These are phyloP conservation scores for Dexiosoma caninum DNA, from an alignment of 2,888 invertebrate genomes.

Conservation along the genomic window DNA sequence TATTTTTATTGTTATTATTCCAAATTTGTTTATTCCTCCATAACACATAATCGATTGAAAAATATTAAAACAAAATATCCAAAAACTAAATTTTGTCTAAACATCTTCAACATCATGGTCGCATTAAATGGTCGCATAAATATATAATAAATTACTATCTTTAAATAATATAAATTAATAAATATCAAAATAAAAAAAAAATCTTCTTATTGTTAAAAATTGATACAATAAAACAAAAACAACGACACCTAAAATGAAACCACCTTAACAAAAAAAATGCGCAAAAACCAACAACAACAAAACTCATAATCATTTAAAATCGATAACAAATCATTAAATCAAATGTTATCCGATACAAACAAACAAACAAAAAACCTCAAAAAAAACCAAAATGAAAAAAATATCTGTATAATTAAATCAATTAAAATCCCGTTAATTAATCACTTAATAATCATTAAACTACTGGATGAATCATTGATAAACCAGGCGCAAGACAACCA, in stretches of 20 bases:
- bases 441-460: conserved; percentile 47
- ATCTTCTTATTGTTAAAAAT: conserved; percentile 25
- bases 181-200: conserved; percentile 22
- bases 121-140: conserved; percentile 54
- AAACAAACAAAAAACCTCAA: conserved; percentile 45
- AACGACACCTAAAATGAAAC: conserved; percentile 47
- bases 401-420: conserved; percentile 33
- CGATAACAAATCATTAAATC: conserved; percentile 51
- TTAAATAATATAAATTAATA: conserved; percentile 14
- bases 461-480: conserved; percentile 48
- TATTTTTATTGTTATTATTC: conserved; percentile 65
- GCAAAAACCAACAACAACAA: conserved; percentile 10
- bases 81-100: conserved; percentile 28
- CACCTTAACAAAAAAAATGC: conserved; percentile 59
- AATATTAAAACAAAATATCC: conserved; percentile 15
- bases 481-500: conserved; percentile 90
- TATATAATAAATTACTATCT: conserved; percentile 13
- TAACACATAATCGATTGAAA: conserved; percentile 50
- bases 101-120: conserved; percentile 59
- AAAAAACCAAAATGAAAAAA: conserved; percentile 45
- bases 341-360: conserved; percentile 38
- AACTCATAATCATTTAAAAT: conserved; percentile 50
- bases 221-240: conserved; percentile 26
- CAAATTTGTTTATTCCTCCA: conserved; percentile 63
- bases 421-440: conserved; percentile 40